Evolutionary conservation across 2,888 invertebrate species (phyloP), one percentile per base, ranked within the genome.

Genomic region (Habrosyne pyritoides): DNA sequence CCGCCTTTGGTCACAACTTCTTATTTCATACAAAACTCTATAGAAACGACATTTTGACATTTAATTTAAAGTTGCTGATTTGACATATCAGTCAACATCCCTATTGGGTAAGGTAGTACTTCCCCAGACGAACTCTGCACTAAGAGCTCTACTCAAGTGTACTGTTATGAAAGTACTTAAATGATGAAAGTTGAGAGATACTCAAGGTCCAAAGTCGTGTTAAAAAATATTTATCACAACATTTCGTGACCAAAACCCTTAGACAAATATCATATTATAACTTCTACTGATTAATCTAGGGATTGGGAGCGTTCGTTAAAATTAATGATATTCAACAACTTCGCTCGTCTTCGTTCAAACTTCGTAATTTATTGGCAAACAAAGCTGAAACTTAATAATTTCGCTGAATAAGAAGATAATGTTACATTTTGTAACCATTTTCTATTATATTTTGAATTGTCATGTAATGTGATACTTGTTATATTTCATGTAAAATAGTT

Each of bases 251-350:
- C 14, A 36, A 36, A 36, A 36, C 36, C 18, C 18, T 14, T 18
- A 42, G 42, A 42, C 42, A 42, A 42, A 42, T 42, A 42, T 42
- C 42, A 42, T n/a, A 18, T 42, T 5, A 18, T 42, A 42, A 42
- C 18, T 42, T 42, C 42, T 8, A 42, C 42, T 42, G 42, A 42
- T 42, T 42, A 42, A 42, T 57, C 52, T 54, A 26, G 33, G 49
- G 57, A 57, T 59, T 57, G 60, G 56, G 56, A 53, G 47, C 57
- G 69, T 77, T 79, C 73, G 75, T 81, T 77, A 77, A 76, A 75
- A 76, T 80, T 84, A 84, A 83, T 84, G 79, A 75, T 79, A 83
- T 83, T 81, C 83, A 70, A 73, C 69, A 82, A 84, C 71, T 84
- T 79, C 22, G 55, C 55, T 62, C 70, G 67, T 70, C 69, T 69